Conservation (phyloP, 2,888 invertebrate species). For the Agrochola litura region DNA sequence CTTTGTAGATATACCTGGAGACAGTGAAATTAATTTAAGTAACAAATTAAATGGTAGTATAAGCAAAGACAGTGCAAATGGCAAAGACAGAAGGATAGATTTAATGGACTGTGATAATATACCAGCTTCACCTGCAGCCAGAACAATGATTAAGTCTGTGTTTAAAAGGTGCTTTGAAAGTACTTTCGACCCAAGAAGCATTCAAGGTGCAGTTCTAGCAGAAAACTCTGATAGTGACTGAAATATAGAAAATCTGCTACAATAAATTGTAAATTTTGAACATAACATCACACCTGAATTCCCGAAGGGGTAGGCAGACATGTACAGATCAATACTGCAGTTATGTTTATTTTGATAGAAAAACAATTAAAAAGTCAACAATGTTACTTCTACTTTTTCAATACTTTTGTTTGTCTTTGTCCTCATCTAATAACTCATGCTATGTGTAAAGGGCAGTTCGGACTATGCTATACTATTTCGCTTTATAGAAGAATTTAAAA, state of each 20-base stretch:
- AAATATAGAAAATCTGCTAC: constrained; percentile 33
- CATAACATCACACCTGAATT: neutral
- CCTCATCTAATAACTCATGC: neutral
- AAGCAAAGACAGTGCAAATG: constrained; percentile 51
- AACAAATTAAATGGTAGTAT: constrained; percentile 66
- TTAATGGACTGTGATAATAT: constrained; percentile 87
- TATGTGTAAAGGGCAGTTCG: neutral
- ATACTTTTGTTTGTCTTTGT: neutral
- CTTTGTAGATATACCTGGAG: constrained; percentile 85
- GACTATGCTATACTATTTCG: too few species aligned
- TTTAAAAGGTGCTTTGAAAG: constrained; percentile 94
- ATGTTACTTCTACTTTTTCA: constrained; percentile 4
- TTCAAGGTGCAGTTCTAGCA: constrained; percentile 91
- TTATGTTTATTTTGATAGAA: constrained; percentile 31
- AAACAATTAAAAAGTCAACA: constrained; percentile 26
- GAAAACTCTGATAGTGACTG: constrained; percentile 93
- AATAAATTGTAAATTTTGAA: constrained; percentile 14
- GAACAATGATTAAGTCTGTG: constrained; percentile 91
- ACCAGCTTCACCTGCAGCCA: constrained; percentile 91
- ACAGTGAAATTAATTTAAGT: constrained; percentile 54
- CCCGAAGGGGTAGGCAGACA: neutral
- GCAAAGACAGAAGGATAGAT: constrained; percentile 58
- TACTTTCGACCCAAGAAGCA: constrained; percentile 92
- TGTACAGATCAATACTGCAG: neutral
- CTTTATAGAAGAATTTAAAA: too few species aligned